Evolutionary conservation across 2,113 vertebrate genomes (phyloP).

Genomic region (Bombycilla garrulus): DNA sequence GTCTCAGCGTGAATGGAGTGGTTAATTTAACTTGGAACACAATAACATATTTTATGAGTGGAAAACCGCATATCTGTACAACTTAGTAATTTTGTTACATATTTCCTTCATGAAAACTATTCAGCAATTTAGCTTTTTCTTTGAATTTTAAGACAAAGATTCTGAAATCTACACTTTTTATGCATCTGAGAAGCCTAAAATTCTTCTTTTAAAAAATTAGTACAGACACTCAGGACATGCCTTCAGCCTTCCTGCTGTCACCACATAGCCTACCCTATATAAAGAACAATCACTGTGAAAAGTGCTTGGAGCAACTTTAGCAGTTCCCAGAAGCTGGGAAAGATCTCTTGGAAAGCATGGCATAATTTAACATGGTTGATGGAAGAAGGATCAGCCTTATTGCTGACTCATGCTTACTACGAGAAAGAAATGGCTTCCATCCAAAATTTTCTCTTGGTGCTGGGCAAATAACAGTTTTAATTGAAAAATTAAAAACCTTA

Average conservation of each 20-base stretch:
- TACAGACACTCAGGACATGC: background rate
- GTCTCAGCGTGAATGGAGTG: background rate
- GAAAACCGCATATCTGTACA: background rate
- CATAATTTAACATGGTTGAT: background rate
- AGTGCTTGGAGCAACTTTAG: background rate
- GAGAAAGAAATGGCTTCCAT: background rate
- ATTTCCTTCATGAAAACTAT: background rate
- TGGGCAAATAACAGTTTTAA: background rate
- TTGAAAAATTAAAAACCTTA: background rate
- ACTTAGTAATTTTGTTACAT: background rate
- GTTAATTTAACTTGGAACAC: background rate
- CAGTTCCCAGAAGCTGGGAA: background rate
- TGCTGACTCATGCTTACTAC: background rate
- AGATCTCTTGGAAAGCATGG: background rate
- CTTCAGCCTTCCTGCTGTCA: background rate
- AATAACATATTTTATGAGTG: background rate
- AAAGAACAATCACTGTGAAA: background rate
- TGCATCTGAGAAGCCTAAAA: background rate
- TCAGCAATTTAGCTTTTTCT: background rate
- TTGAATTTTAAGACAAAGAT: background rate
- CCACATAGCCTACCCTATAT: background rate
- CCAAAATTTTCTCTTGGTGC: background rate
- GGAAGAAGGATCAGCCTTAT: background rate
- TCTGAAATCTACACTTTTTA: background rate
- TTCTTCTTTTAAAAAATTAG: background rate